Percentiles rank a stretch among this genome's conserved stretches.
These are phyloP conservation scores for Canis aureus DNA, from an alignment of 2,113 vertebrate genomes.

Conservation along the genomic window DNA sequence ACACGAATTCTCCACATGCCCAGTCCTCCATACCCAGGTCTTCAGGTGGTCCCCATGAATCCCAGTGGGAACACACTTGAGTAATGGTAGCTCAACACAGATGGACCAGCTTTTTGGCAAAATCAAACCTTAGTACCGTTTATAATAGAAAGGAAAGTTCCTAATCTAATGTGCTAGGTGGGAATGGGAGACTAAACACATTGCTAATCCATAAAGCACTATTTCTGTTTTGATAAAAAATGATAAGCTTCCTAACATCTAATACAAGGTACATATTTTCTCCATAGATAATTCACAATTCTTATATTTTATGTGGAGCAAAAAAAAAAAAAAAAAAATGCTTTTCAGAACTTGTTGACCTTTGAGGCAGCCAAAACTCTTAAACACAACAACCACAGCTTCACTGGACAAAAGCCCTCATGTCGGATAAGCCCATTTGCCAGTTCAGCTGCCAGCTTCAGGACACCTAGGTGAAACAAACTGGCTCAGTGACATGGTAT, in stretches of 20 bases:
- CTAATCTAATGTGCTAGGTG: not conserved
- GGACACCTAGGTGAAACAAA: not conserved
- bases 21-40: not conserved
- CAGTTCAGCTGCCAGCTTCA: not conserved
- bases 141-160: not conserved
- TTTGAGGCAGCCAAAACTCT: not conserved
- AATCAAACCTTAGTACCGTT: not conserved
- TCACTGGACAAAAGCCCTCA: not conserved
- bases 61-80: not conserved
- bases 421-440: not conserved
- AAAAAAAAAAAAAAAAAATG: not conserved
- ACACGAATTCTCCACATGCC: not conserved
- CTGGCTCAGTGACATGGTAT: slow-evolving; percentile 11
- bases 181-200: not conserved
- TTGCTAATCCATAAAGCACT: not conserved
- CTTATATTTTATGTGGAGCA: not conserved
- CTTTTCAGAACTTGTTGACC: slow-evolving; percentile 11
- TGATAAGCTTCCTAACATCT: not conserved
- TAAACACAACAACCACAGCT: not conserved
- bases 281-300: not conserved
- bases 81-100: not conserved
- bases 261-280: not conserved
- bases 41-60: not conserved
- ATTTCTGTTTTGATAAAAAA: slow-evolving; percentile 8
- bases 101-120: not conserved